These are phyloP conservation scores for Epicampocera succincta DNA, from an alignment of 2,888 invertebrate species.

Conservation along the genomic window DNA sequence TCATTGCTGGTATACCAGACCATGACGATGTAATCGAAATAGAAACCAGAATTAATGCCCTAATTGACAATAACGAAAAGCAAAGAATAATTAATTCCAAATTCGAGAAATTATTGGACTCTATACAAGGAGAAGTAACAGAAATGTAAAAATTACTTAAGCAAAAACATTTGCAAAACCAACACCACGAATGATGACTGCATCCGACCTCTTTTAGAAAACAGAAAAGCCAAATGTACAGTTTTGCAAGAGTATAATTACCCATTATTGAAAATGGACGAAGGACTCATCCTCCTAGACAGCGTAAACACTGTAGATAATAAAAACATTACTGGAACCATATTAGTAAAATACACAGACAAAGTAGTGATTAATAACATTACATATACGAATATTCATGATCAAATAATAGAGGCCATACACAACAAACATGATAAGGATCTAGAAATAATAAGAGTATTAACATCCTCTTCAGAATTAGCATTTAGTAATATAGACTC, in stretches of 20 bases:
- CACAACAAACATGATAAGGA: too few relatives aligned
- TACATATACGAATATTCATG: conserved; percentile 14
- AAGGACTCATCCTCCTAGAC: conserved; percentile 24
- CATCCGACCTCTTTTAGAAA: conserved; percentile 4
- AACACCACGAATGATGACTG: background rate
- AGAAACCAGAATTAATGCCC: conserved; percentile 8
- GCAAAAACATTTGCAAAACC: conserved; percentile 25
- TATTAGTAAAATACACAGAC: background rate
- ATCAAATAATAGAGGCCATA: conserved; percentile 7
- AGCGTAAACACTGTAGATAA: conserved; percentile 7
- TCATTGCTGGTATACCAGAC: background rate
- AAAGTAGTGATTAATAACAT: conserved; percentile 8
- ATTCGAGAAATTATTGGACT: conserved; percentile 13
- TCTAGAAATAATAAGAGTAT: too few relatives aligned
- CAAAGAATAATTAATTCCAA: conserved; percentile 17
- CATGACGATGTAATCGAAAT: conserved; percentile 4
- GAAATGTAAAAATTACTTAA: conserved; percentile 14
- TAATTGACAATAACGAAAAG: conserved; percentile 1
- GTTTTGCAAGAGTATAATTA: conserved; percentile 5
- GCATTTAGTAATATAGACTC: too few relatives aligned
- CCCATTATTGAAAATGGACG: conserved; percentile 7
- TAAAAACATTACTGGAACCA: background rate
- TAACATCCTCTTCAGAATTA: too few relatives aligned
- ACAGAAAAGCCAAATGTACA: conserved; percentile 12
- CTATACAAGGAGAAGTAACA: background rate